Evolutionary conservation across 2,888 invertebrate genomes (phyloP).

Genomic region (Ditula angustiorana): DNA sequence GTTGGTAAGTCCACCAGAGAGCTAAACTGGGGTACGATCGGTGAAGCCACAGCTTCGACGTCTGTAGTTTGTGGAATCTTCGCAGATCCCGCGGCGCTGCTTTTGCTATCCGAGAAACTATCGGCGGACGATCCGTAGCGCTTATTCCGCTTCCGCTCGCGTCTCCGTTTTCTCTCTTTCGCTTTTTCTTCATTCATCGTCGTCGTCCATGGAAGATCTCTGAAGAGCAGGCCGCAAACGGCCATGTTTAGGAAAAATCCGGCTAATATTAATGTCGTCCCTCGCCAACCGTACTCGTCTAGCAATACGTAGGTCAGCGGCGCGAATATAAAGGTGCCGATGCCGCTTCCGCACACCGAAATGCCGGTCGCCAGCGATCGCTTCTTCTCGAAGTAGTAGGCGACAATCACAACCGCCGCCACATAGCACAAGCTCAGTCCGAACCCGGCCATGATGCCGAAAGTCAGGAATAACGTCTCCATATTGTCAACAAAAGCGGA

Average conservation of each 20-base stretch:
- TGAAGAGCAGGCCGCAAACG: conserved; percentile 92
- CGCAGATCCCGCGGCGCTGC: conserved; percentile 87
- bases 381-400: conserved; percentile 94
- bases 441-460: conserved; percentile 93
- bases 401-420: conserved; percentile 95
- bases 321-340: conserved; percentile 95
- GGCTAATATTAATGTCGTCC: conserved; percentile 92
- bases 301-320: conserved; percentile 91
- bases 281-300: conserved; percentile 93
- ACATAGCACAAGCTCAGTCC: conserved; percentile 95
- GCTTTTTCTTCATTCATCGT: conserved; percentile 87
- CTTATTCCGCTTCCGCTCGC: conserved; percentile 85
- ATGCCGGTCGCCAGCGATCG: conserved; percentile 94
- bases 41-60: conserved; percentile 71
- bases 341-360: conserved; percentile 94
- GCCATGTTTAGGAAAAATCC: conserved; percentile 93
- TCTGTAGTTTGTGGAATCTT: conserved; percentile 65
- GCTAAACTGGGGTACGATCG: conserved; percentile 86
- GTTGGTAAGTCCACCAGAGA: conserved; percentile 95
- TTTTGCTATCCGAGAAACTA: conserved; percentile 89
- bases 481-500: conserved; percentile 91
- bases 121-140: conserved; percentile 88
- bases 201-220: conserved; percentile 87
- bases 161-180: conserved; percentile 86
- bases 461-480: conserved; percentile 91